A percentile compares a stretch with the other conserved stretches of the same genome.
Evolutionary conservation across 2,113 vertebrate species (phyloP).

Genomic region (Capreolus pygargus): DNA sequence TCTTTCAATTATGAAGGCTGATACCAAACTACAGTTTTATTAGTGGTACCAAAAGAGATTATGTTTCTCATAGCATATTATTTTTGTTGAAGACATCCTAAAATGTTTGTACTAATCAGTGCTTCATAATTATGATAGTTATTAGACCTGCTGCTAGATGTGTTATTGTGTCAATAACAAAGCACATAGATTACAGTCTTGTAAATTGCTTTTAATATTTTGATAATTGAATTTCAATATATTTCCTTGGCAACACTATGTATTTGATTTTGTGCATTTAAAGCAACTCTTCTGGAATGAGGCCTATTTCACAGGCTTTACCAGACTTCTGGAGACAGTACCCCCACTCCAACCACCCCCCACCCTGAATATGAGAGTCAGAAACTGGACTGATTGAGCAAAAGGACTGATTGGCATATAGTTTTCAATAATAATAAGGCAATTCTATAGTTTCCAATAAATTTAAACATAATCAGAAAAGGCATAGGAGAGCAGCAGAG

Average conservation of each 20-base stretch:
- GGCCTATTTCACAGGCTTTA: background rate
- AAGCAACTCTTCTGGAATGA: background rate
- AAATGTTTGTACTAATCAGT: background rate
- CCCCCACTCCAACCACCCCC: background rate
- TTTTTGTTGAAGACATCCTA: background rate
- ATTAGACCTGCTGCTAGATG: background rate
- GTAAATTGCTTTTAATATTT: background rate
- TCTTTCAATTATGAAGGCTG: background rate
- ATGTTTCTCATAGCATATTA: background rate
- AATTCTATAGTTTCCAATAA: background rate
- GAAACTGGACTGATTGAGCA: background rate
- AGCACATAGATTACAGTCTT: background rate
- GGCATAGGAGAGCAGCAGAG: background rate
- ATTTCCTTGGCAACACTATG: background rate
- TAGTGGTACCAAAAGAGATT: background rate
- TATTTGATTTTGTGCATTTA: conserved; percentile 4
- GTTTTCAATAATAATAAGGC: background rate
- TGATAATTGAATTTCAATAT: background rate
- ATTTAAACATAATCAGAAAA: background rate
- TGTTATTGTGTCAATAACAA: background rate
- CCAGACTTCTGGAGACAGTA: background rate
- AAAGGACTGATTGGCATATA: background rate
- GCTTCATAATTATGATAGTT: background rate
- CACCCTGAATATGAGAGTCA: background rate
- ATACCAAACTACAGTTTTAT: background rate